Base-by-base conservation (phyloP, 2,797 vertebrate genomes). In the Characodon lateralis region DNA sequence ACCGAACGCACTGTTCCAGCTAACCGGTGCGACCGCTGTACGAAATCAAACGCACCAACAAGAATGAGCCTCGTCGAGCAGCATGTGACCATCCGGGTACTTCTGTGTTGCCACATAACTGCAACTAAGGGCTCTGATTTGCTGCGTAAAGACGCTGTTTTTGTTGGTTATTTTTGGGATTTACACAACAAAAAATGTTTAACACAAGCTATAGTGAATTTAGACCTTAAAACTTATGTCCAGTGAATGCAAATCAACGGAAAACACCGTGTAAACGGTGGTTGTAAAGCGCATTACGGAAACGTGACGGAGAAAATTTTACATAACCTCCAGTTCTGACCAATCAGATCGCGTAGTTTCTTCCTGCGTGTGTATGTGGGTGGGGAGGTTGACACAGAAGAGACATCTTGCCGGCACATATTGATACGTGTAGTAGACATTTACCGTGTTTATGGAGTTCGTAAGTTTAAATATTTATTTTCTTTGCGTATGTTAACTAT, bases 1-100 rank as follows among this genome's bases (percentile, higher is more conserved):
- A 51, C 14, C 50, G 48, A 63, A 71, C 31, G n/a, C 6, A 43
- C 74, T 8, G 31, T 31, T 1, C 16, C 31, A 2, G 39, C 6
- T 22, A 4, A 53, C 20, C 83, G 78, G 66, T 3, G 51, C 18
- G 43, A 0, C 2, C 78, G 0, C 5, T 48, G 0, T 0, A 0
- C 0, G 14, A 70, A 85, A 86, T 74, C 73, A 9, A 89, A 65
- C 83, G 24, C 79, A 82, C 71, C 78, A 2, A 0, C 6, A 7
- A 2, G 2, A 74, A 35, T 2, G 4, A 5, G 1, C 78, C 84
- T 78, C 81, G 87, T 85, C 86, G 81, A 51, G 0, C 12, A 0
- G 20, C 93, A 92, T 87, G 94, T 95, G 95, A 72, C 66, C 59
- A 96, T 95, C 94, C 95, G 94, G 94, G 94, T 89, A 83, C 77